These are phyloP conservation scores for Labeo rohita DNA, from an alignment of 2,113 vertebrate species.

Conservation along the genomic window DNA sequence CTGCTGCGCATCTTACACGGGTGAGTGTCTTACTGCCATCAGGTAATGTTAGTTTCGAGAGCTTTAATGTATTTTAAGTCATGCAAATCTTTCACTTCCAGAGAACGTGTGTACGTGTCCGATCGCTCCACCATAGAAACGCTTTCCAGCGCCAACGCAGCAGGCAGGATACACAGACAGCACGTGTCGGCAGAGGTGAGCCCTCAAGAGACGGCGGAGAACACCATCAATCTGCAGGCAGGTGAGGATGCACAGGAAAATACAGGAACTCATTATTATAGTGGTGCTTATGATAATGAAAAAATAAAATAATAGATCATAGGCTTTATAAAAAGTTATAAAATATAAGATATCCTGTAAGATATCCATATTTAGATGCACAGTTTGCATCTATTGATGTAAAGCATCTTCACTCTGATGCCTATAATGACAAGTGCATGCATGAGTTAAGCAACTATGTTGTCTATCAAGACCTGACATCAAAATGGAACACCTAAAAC, in stretches of 20 bases:
- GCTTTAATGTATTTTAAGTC: background rate
- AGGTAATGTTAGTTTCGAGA: background rate
- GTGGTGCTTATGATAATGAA: background rate
- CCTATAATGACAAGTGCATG: too few relatives aligned
- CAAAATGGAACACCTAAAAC: too few relatives aligned
- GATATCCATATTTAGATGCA: too few relatives aligned
- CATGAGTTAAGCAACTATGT: too few relatives aligned
- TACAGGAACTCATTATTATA: background rate
- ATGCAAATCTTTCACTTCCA: constrained; percentile 52
- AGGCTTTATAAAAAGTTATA: too few relatives aligned
- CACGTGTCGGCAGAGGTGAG: constrained; percentile 76
- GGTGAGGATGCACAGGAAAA: constrained; percentile 65
- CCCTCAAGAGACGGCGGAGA: constrained; percentile 81
- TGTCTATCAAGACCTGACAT: too few relatives aligned
- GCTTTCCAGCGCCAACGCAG: constrained; percentile 82
- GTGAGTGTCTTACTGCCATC: constrained; percentile 62
- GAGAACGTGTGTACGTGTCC: constrained; percentile 80
- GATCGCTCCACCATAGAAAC: constrained; percentile 80
- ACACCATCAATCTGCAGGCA: constrained; percentile 80
- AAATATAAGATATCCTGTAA: too few relatives aligned
- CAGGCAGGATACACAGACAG: constrained; percentile 77
- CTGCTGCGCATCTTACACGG: constrained; percentile 85
- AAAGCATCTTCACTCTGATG: too few relatives aligned
- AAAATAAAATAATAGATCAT: background rate
- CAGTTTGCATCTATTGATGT: too few relatives aligned